Conservation (phyloP, 2,113 vertebrate species). For the Cephalopterus ornatus region DNA sequence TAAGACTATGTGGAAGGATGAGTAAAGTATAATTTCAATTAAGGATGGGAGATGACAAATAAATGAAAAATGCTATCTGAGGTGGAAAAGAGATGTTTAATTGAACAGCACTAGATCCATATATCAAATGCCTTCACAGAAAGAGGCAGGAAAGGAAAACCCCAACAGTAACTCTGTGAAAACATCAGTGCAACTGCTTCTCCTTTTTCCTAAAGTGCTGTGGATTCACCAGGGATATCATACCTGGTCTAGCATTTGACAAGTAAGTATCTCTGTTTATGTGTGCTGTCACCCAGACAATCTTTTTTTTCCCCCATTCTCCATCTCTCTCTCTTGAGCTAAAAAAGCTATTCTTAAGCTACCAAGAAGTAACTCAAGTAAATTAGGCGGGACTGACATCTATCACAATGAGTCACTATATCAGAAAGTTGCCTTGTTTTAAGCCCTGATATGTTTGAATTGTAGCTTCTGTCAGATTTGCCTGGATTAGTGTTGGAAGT, state of each 20-base stretch:
- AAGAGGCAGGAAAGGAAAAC: constrained; percentile 28
- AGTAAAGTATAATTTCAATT: constrained; percentile 64
- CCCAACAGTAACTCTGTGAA: constrained; percentile 18
- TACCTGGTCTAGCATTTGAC: constrained; percentile 48
- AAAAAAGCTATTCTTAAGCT: constrained; percentile 9
- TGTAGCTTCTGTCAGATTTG: constrained; percentile 3
- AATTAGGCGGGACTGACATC: background rate
- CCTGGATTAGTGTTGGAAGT: background rate
- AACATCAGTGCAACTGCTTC: background rate
- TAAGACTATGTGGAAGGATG: constrained; percentile 42
- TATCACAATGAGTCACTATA: background rate
- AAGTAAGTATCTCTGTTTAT: constrained; percentile 33
- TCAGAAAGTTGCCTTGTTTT: background rate
- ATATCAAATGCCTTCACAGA: constrained; percentile 54
- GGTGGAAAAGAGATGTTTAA: constrained; percentile 68
- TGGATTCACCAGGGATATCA: constrained; percentile 16
- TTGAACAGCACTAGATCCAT: constrained; percentile 50
- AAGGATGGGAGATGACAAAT: constrained; percentile 72
- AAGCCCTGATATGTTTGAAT: background rate
- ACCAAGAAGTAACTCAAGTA: constrained; percentile 5
- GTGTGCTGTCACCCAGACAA: background rate
- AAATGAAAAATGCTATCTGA: constrained; percentile 68
- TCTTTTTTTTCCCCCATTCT: background rate
- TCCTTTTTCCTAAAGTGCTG: background rate
- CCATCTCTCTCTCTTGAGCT: background rate